phyloP scores from a whole-genome alignment of 2,888 invertebrate genomes.

The Trisateles emortualis region DNA sequence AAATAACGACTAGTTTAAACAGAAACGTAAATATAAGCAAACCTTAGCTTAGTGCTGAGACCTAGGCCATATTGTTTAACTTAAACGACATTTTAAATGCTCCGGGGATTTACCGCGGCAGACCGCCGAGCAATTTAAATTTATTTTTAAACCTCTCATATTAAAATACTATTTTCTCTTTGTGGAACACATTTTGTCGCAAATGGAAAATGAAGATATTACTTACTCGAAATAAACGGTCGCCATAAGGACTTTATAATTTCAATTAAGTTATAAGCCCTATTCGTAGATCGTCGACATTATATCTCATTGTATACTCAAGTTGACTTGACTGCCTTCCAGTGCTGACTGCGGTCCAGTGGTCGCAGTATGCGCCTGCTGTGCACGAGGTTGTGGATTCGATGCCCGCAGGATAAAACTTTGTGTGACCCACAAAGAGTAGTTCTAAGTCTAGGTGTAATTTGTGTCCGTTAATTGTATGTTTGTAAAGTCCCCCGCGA shows the following conservation, averaged over 20 bases:
- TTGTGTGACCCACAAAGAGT: too few relatives aligned
- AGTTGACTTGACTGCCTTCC: too few relatives aligned
- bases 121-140: constrained; percentile 18
- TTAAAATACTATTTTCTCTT: constrained; percentile 15
- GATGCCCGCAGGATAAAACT: too few relatives aligned
- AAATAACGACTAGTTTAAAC: not conserved
- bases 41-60: not conserved
- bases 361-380: too few relatives aligned
- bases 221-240: constrained; percentile 3
- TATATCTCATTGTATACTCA: too few relatives aligned
- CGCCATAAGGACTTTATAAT: constrained; percentile 3
- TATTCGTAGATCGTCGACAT: too few relatives aligned
- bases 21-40: not conserved
- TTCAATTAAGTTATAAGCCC: constrained; percentile 6
- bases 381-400: too few relatives aligned
- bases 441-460: too few relatives aligned
- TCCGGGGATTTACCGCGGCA: constrained; percentile 30
- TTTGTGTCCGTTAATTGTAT: too few relatives aligned
- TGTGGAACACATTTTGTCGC: constrained; percentile 7
- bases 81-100: constrained; percentile 40
- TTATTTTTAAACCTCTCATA: constrained; percentile 27
- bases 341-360: too few relatives aligned
- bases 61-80: constrained; percentile 39
- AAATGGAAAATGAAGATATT: constrained; percentile 11
- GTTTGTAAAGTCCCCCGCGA: too few relatives aligned